Evolutionary conservation across 2,113 vertebrate genomes (phyloP).

Genomic region (Pycnonotus jocosus): DNA sequence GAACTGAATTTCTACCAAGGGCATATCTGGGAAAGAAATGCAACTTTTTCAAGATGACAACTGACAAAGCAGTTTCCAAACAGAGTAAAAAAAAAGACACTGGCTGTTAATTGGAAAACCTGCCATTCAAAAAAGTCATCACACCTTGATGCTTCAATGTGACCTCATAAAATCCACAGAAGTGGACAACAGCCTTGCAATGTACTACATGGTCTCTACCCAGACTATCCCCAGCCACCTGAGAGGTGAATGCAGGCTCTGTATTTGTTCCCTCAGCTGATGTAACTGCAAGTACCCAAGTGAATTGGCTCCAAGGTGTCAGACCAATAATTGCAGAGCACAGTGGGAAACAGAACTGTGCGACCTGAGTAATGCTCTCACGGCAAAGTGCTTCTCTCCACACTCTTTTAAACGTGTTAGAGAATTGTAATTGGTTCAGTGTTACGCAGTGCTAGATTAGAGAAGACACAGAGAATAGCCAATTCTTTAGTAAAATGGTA

Average conservation of each 20-base stretch:
- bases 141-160: background rate
- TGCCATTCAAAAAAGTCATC: background rate
- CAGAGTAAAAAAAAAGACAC: background rate
- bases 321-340: background rate
- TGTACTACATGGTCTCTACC: background rate
- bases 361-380: background rate
- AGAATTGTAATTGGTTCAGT: background rate
- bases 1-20: background rate
- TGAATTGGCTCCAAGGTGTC: background rate
- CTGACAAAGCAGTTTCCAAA: background rate
- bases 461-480: background rate
- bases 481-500: background rate
- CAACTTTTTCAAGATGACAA: background rate
- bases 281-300: rapidly evolving
- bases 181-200: background rate
- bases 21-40: background rate
- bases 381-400: background rate
- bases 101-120: background rate
- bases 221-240: background rate
- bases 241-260: background rate
- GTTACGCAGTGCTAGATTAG: background rate
- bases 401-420: background rate
- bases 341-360: background rate
- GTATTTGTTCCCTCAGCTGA: background rate
- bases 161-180: background rate